Conservation (phyloP, 1,140 invertebrate genomes). For the Oscheius sp. region DNA sequence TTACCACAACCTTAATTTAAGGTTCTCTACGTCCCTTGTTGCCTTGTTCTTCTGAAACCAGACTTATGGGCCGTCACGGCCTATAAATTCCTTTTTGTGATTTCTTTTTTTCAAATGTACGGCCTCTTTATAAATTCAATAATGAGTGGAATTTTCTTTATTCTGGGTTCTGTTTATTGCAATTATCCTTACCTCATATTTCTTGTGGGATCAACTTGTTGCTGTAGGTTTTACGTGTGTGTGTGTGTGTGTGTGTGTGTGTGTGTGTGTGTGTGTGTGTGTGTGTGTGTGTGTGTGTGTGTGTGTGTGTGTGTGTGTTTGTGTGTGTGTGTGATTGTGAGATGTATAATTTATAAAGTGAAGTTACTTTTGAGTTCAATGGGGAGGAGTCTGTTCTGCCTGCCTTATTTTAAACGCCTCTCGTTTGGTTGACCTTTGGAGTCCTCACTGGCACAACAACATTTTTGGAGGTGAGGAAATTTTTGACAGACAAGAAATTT, state of each 20-base stretch:
- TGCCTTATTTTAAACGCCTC: not conserved
- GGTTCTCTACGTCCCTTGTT: not conserved
- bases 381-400: not conserved
- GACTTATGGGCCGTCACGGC: not conserved
- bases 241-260: too few species aligned
- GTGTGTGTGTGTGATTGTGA: not conserved
- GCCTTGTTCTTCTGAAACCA: not conserved
- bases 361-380: not conserved
- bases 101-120: not conserved
- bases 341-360: too few species aligned
- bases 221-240: too few species aligned
- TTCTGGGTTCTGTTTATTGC: not conserved
- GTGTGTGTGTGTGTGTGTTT: too few species aligned
- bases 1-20: not conserved
- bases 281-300: too few species aligned
- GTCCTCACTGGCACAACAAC: not conserved
- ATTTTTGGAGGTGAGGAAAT: not conserved
- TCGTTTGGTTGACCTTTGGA: not conserved
- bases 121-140: not conserved
- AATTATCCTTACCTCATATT: not conserved
- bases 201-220: too few species aligned
- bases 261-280: too few species aligned
- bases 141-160: not conserved
- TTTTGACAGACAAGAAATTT: too few species aligned
- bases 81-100: not conserved